phyloP scores from a whole-genome alignment of 2,113 vertebrate genomes.

The Psettodes erumei region DNA sequence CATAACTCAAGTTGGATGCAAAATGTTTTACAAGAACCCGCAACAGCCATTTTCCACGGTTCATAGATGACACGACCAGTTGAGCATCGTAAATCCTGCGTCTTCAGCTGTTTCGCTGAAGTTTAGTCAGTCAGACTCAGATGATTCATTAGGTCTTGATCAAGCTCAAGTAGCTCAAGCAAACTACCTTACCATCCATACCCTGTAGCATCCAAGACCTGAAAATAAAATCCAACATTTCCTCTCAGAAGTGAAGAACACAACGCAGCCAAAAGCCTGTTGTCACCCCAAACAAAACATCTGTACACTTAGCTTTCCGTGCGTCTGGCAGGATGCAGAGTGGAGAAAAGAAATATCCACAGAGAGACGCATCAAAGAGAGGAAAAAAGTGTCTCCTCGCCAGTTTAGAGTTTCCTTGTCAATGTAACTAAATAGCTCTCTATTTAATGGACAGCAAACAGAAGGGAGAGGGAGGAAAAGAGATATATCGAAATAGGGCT shows the following conservation, averaged over 20 bases:
- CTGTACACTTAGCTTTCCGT: not conserved
- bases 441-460: slow-evolving; percentile 74
- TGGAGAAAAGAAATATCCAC: slow-evolving; percentile 21
- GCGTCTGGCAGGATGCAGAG: slow-evolving; percentile 20
- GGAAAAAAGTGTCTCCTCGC: slow-evolving; percentile 23
- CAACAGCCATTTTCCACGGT: no score
- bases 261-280: not conserved
- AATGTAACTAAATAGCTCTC: slow-evolving; percentile 70
- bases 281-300: slow-evolving; percentile 19
- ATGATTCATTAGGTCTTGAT: not conserved
- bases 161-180: not conserved
- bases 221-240: not conserved
- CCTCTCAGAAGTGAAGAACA: not conserved
- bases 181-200: not conserved
- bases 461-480: slow-evolving; percentile 37
- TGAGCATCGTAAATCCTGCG: not conserved
- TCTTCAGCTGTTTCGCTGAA: no score
- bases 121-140: not conserved
- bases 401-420: slow-evolving; percentile 68
- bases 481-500: slow-evolving; percentile 45
- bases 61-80: no score
- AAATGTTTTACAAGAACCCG: no score
- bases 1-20: no score
- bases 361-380: slow-evolving; percentile 32
- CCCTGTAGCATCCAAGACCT: not conserved